A percentile compares a stretch with the other conserved stretches of the same genome.
Conservation (phyloP, 2,797 vertebrate species). For the Scarus forsteni region DNA sequence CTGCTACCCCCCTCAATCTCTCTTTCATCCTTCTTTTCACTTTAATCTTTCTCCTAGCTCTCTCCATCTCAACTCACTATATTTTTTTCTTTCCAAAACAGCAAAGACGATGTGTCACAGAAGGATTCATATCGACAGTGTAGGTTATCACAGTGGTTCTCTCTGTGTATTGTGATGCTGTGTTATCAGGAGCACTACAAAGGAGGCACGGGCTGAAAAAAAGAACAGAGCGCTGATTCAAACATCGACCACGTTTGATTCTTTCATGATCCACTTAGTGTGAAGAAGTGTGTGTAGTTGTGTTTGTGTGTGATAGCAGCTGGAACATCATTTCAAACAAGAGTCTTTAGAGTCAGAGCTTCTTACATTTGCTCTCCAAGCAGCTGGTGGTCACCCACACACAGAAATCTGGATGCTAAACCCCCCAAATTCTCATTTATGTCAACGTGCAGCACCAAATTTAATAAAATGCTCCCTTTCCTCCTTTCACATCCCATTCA, state of each 20-base stretch:
- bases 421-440: background rate
- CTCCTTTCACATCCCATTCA: conserved; percentile 30
- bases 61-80: conserved; percentile 14
- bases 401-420: background rate
- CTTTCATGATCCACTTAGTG: conserved; percentile 53
- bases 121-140: conserved; percentile 42
- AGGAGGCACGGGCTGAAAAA: conserved; percentile 34
- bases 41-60: conserved; percentile 50
- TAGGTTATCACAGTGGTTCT: conserved; percentile 25
- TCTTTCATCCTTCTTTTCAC: conserved; percentile 54
- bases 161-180: conserved; percentile 10
- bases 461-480: background rate
- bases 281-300: conserved; percentile 4
- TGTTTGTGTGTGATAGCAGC: conserved; percentile 27
- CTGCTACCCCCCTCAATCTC: conserved; percentile 38
- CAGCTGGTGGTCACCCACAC: conserved; percentile 24
- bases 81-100: conserved; percentile 31
- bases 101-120: conserved; percentile 8
- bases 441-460: background rate
- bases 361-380: conserved; percentile 29
- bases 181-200: conserved; percentile 39
- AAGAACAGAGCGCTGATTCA: conserved; percentile 59
- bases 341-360: conserved; percentile 48
- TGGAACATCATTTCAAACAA: conserved; percentile 46
- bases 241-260: conserved; percentile 61